Conservation (phyloP, 2,888 invertebrate species). For the Polymixis lichenea region DNA sequence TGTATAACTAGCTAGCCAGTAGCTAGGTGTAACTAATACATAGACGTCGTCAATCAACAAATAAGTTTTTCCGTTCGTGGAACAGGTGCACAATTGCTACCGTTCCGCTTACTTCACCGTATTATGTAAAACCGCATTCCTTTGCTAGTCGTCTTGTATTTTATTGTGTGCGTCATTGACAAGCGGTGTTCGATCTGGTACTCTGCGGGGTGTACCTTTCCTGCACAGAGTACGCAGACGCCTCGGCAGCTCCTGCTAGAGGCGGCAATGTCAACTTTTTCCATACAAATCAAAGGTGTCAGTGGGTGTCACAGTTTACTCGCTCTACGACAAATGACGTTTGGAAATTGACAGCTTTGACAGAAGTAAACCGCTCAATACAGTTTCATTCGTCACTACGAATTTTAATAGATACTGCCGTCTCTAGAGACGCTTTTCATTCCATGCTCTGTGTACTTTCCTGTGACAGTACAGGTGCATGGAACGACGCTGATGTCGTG, state of each 20-base stretch:
- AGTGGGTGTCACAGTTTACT: background rate
- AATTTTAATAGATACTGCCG: background rate
- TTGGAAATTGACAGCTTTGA: background rate
- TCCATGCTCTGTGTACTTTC: constrained; percentile 21
- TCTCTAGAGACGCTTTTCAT: background rate
- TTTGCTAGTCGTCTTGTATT: constrained; percentile 60
- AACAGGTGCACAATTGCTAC: constrained; percentile 61
- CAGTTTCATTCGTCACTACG: background rate
- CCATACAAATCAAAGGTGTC: background rate
- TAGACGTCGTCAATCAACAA: constrained; percentile 45
- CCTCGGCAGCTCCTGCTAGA: background rate
- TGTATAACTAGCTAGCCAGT: constrained; percentile 6
- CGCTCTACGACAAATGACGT: background rate
- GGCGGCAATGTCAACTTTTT: background rate
- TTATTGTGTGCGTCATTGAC: constrained; percentile 72
- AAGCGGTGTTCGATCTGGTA: constrained; percentile 74
- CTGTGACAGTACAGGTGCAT: constrained; percentile 75
- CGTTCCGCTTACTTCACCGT: constrained; percentile 54
- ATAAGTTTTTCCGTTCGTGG: constrained; percentile 54
- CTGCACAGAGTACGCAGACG: background rate
- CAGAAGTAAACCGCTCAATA: background rate
- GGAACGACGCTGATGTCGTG: constrained; percentile 69
- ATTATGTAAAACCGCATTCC: constrained; percentile 67
- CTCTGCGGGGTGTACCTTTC: constrained; percentile 75
- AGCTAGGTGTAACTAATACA: constrained; percentile 30